A percentile compares a stretch with the other conserved stretches of the same genome.
Conservation (phyloP, 1,140 invertebrate genomes). For the Lerema accius region DNA sequence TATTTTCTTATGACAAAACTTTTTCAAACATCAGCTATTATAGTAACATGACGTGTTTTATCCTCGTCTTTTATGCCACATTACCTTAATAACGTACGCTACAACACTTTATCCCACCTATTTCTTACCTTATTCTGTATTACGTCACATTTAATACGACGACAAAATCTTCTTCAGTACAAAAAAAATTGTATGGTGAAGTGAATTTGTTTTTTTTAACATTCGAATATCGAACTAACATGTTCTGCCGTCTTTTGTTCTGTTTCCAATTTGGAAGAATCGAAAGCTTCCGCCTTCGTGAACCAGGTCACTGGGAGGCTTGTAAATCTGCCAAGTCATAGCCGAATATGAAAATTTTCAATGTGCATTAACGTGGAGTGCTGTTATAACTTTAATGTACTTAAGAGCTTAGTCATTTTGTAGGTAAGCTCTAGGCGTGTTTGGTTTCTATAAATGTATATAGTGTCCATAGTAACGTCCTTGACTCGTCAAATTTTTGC, state of each 20-base stretch:
- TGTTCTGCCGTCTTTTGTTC: constrained; percentile 9
- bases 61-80: no score
- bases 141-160: no score
- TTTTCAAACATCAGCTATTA: no score
- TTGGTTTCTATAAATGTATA: neutral
- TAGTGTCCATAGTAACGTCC: neutral
- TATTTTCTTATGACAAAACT: no score
- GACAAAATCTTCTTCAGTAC: no score
- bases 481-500: no score
- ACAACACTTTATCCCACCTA: no score
- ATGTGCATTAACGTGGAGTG: constrained; percentile 13
- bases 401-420: neutral
- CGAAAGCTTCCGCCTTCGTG: constrained; percentile 12
- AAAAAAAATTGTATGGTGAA: no score
- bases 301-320: constrained; percentile 8
- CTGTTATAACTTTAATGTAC: constrained; percentile 7
- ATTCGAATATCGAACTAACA: constrained; percentile 4
- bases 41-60: no score
- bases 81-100: no score
- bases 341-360: constrained; percentile 13
- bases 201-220: neutral
- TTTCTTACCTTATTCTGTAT: no score
- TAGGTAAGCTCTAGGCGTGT: neutral
- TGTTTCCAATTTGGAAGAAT: constrained; percentile 9
- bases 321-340: constrained; percentile 13